Conservation (phyloP, 2,113 vertebrate genomes). For the Pleuronectes platessa region DNA sequence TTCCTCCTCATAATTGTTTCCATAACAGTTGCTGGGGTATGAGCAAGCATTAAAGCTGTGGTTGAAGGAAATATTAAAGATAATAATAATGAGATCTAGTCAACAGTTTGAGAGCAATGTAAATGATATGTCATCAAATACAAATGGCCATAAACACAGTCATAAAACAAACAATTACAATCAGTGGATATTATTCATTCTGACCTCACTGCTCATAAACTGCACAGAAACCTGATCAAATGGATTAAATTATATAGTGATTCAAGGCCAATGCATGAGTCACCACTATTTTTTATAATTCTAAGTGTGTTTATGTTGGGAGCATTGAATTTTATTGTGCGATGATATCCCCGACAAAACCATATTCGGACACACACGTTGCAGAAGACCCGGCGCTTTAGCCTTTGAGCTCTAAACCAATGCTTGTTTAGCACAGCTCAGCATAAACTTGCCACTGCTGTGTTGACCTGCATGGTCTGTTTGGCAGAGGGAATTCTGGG, state of each 20-base stretch:
- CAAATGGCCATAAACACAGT: conserved; percentile 4
- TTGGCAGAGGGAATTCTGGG: conserved; percentile 52
- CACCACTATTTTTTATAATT: background rate
- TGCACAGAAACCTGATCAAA: background rate
- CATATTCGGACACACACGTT: background rate
- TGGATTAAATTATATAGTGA: background rate
- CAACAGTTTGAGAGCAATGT: background rate
- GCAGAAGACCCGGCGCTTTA: background rate
- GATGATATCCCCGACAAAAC: conserved; percentile 21
- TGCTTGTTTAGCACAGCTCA: conserved; percentile 49
- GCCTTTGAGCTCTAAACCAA: conserved; percentile 45
- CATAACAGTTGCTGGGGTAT: background rate
- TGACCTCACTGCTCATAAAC: background rate
- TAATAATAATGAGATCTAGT: background rate
- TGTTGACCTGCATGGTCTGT: conserved; percentile 59
- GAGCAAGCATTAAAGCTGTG: background rate
- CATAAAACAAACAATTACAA: conserved; percentile 21
- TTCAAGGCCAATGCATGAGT: background rate
- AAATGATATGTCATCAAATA: conserved; percentile 3
- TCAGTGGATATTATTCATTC: background rate
- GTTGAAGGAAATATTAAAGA: background rate
- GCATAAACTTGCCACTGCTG: conserved; percentile 46
- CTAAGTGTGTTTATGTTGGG: background rate
- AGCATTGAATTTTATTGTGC: background rate
- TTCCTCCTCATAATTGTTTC: conserved; percentile 1